These are phyloP conservation scores for Leptopilina myrica DNA, from an alignment of 2,888 invertebrate species.

Conservation along the genomic window DNA sequence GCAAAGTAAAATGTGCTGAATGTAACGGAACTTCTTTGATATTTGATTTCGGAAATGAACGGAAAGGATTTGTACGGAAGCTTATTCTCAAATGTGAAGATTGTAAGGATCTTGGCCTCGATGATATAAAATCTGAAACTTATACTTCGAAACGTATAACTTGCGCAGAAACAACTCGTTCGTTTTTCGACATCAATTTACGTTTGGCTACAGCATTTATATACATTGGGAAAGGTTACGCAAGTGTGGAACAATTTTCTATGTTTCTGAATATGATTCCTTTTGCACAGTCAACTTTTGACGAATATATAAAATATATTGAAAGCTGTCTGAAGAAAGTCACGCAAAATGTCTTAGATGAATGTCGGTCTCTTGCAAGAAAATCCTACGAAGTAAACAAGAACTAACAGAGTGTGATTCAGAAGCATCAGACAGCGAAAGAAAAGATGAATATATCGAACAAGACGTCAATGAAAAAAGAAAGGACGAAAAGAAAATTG, in stretches of 20 bases:
- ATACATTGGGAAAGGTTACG: slow-evolving; percentile 47
- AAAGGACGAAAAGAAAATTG: too few relatives aligned
- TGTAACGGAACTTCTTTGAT: slow-evolving; percentile 44
- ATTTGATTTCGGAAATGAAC: slow-evolving; percentile 28
- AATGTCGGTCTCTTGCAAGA: slow-evolving; percentile 34
- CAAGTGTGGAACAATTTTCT: slow-evolving; percentile 43
- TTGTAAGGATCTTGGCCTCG: slow-evolving; percentile 41
- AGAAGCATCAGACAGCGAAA: neutral
- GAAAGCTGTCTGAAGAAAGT: slow-evolving; percentile 3
- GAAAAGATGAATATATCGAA: slow-evolving; percentile 19
- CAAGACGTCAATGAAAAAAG: too few relatives aligned
- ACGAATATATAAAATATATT: slow-evolving; percentile 18
- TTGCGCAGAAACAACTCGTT: slow-evolving; percentile 18
- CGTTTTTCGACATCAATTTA: slow-evolving; percentile 47
- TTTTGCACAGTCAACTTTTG: slow-evolving; percentile 30
- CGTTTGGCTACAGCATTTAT: slow-evolving; percentile 48
- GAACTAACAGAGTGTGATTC: slow-evolving; percentile 12
- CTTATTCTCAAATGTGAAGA: slow-evolving; percentile 41
- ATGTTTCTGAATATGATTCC: slow-evolving; percentile 45
- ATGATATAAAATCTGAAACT: slow-evolving; percentile 37
- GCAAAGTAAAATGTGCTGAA: slow-evolving; percentile 42
- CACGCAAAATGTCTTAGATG: slow-evolving; percentile 36
- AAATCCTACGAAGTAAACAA: neutral
- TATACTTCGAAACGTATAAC: slow-evolving; percentile 41
- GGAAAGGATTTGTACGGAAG: slow-evolving; percentile 22